Evolutionary conservation across 2,888 invertebrate genomes (phyloP), one percentile per base, ranked within the genome.

Genomic region (Pseudococcus longispinus): DNA sequence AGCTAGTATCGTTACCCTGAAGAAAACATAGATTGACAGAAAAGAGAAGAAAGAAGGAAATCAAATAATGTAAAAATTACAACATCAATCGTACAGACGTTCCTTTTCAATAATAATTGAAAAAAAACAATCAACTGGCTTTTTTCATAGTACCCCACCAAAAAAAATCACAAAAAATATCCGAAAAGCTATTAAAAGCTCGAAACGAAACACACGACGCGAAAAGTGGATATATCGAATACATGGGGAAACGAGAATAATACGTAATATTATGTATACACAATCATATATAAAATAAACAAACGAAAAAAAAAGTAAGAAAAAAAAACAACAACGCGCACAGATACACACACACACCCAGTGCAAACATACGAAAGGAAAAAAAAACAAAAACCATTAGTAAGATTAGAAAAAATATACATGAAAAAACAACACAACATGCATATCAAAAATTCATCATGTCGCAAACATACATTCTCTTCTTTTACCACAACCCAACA

Each of bases 41-140:
- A 85, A 65, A 85, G 85, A 85, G 65, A 85, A 85, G 85, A 60
- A 84, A 85, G 85, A 85, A 85, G 85, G 42, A 70, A 42, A 85
- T 55, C 23, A 83, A 26, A 60, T 32, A 60, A 80, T 80, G 77
- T n/a, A 80, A 80, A 55, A 80, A 80, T 80, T 70, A 80, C 42
- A 55, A 74, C 70, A 74, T 74, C n/a, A 32, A 32, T 32, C 74
- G 60, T 23, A 32, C 9, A 1, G 9, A 37, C 37, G 37, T 80
- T 20, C 20, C 20, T 37, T 42, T 80, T 26, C n/a, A 37, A n/a
- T 42, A 60, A 60, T n/a, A n/a, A n/a, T n/a, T n/a, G n/a, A n/a
- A 60, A 23, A 8, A 60, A 60, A 23, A 9, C 23, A 60, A 60
- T 60, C 60, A 23, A 11, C 9, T 60, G 60, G 23, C 23, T 20